phyloP scores from a whole-genome alignment of 1,140 invertebrate species.

The Plutomurus gul region DNA sequence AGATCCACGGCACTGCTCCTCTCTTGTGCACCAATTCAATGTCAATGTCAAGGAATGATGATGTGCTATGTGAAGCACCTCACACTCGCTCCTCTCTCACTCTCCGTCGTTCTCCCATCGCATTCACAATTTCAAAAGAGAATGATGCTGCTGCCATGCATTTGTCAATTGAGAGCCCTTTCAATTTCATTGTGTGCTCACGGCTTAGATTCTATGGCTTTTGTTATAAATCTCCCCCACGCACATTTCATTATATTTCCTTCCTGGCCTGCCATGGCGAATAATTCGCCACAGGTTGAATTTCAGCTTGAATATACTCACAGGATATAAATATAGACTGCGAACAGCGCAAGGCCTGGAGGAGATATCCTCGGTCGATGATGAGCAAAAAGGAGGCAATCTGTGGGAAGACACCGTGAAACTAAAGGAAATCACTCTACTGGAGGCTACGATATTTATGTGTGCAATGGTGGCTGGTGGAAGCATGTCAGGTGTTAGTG shows the following conservation, averaged over 20 bases:
- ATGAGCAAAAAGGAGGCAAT: neutral
- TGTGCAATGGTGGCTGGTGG: too few relatives aligned
- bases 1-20: neutral
- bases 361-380: conserved; percentile 16
- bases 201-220: conserved; percentile 11
- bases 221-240: conserved; percentile 23
- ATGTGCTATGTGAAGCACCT: conserved; percentile 22
- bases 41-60: conserved; percentile 8
- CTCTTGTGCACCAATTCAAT: neutral
- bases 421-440: neutral
- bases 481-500: neutral
- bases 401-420: neutral
- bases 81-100: too few relatives aligned
- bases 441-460: neutral
- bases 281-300: conserved; percentile 26
- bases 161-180: conserved; percentile 16
- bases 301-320: conserved; percentile 6
- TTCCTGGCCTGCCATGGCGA: conserved; percentile 13
- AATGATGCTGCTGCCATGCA: neutral
- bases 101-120: neutral
- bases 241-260: conserved; percentile 20
- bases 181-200: conserved; percentile 17
- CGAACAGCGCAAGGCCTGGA: too few relatives aligned
- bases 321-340: neutral
- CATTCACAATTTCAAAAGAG: neutral